These are phyloP conservation scores for Pantherophis guttatus DNA, from an alignment of 2,113 vertebrate genomes.

Conservation along the genomic window DNA sequence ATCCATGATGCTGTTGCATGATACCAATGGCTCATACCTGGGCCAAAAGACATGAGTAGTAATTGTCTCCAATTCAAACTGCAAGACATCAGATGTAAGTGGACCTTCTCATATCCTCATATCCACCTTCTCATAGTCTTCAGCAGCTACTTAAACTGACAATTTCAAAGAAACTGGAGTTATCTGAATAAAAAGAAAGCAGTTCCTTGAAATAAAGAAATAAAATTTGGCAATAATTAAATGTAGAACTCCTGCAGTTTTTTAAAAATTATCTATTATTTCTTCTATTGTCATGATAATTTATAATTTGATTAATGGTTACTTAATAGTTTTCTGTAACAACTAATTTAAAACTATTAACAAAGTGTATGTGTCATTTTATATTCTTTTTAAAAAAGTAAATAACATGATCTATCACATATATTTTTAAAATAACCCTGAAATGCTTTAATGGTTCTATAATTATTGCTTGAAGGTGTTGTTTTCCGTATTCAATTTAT, in stretches of 20 bases:
- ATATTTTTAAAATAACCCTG: not conserved
- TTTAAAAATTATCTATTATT: not conserved
- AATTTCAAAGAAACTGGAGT: not conserved
- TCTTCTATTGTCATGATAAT: not conserved
- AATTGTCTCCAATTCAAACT: not conserved
- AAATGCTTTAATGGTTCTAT: not conserved
- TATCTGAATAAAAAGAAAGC: not conserved
- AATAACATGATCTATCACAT: not conserved
- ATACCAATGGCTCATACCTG: not conserved
- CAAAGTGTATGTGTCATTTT: not conserved
- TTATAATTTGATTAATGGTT: not conserved
- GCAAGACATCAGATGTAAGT: not conserved
- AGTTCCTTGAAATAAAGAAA: not conserved
- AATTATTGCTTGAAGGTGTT: not conserved
- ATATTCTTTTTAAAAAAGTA: not conserved
- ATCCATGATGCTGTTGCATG: not conserved
- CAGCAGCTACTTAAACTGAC: not conserved
- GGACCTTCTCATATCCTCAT: too few species aligned
- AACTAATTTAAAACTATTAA: not conserved
- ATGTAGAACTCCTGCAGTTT: not conserved
- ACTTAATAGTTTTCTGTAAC: constrained; percentile 1
- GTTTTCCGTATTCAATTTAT: not conserved
- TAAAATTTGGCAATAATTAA: not conserved
- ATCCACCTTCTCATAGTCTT: too few species aligned
- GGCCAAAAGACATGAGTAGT: not conserved